Base-by-base conservation (phyloP, 2,888 invertebrate genomes). In the Zaprionus bogoriensis region DNA sequence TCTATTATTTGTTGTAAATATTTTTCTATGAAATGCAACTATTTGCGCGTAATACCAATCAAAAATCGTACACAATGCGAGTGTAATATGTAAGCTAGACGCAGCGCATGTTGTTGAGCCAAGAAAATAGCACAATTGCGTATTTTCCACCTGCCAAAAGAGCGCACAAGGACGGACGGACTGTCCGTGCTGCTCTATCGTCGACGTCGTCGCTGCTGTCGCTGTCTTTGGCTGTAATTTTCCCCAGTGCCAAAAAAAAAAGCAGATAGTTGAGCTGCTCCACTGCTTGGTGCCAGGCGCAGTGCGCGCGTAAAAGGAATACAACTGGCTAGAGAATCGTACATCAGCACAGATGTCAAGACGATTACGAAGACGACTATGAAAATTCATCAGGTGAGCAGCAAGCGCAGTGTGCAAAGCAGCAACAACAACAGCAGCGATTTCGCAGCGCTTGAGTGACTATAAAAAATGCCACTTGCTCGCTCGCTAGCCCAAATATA, bases 1-100 rank as follows among this genome's bases (percentile, higher is more conserved):
- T 78, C 78, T 78, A 82, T 79, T 82, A 82, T 79, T 78, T 77
- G 68, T 83, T 78, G 78, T 78, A 83, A 80, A 78, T 83, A 77
- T 83, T 77, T 74, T 74, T 62, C 19, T 57, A 75, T 45, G 9
- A 17, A 63, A 77, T 64, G 65, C 17, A 57, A 4, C 54, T 47
- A 54, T 53, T 46, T 44, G 45, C 60, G 48, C 42, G 36, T 32
- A 27, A 70, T 73, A 38, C 17, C 14, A 30, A 32, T 19, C 23
- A 27, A 60, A 77, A 77, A 45, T 17, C 68, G n/a, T 46, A 25
- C 4, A 39, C 51, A 57, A 83, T 62, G 60, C 46, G 46, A 47
- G 53, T 42, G 12, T 69, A 66, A 61, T 10, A 41, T 53, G 32
- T 47, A 38, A 39, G 10, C 4, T 10, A 48, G 1, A 12, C 14